Conservation (phyloP, 2,888 invertebrate species). For the Sarcophaga rosellei region DNA sequence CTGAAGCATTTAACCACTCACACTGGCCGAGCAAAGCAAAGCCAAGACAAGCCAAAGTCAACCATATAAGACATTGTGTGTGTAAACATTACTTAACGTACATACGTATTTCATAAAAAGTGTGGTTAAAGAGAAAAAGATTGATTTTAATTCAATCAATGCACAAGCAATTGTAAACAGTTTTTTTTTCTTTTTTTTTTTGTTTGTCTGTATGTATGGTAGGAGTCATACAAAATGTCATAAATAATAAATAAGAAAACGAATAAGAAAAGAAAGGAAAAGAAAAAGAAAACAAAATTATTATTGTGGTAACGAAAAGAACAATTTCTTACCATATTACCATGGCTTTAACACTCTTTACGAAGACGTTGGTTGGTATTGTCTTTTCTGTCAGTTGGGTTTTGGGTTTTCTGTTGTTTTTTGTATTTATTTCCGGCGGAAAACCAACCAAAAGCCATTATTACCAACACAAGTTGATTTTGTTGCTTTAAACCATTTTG, state of each 20-base stretch:
- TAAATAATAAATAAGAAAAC: slow-evolving; percentile 51
- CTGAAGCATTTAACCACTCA: slow-evolving; percentile 31
- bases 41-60: not conserved
- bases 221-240: slow-evolving; percentile 35
- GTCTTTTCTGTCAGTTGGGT: too few relatives aligned
- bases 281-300: slow-evolving; percentile 6
- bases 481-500: not conserved
- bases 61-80: slow-evolving; percentile 14
- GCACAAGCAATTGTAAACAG: slow-evolving; percentile 66
- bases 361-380: not conserved
- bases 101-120: slow-evolving; percentile 57
- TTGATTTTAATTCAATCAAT: slow-evolving; percentile 77
- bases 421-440: slow-evolving; percentile 63
- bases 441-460: slow-evolving; percentile 24
- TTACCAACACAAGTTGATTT: not conserved
- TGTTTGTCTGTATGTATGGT: not conserved
- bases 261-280: slow-evolving; percentile 12
- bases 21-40: not conserved
- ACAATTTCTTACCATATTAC: slow-evolving; percentile 36
- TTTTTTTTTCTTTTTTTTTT: slow-evolving; percentile 16
- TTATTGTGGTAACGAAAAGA: slow-evolving; percentile 45
- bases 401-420: slow-evolving; percentile 5
- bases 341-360: slow-evolving; percentile 31
- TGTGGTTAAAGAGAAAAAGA: slow-evolving; percentile 53
- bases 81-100: slow-evolving; percentile 48